A percentile compares a stretch with the other conserved stretches of the same genome.
phyloP scores from a whole-genome alignment of 1,140 invertebrate species.

The Penaeus japonicus region DNA sequence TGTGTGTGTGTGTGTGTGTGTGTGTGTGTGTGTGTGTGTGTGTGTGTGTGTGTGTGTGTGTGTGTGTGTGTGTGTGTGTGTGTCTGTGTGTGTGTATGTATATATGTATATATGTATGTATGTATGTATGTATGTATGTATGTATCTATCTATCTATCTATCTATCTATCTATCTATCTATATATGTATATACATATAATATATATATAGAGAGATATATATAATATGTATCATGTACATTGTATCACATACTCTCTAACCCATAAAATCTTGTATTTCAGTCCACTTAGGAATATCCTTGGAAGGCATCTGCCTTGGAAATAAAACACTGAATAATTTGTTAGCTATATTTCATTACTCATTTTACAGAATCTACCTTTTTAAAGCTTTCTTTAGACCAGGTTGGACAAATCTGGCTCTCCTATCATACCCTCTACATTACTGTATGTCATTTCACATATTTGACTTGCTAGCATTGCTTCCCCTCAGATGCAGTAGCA shows the following conservation, averaged over 20 bases:
- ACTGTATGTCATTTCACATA: background rate
- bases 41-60: background rate
- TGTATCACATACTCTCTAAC: no score
- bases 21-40: background rate
- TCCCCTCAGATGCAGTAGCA: background rate
- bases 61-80: background rate
- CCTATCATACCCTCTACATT: constrained; percentile 17
- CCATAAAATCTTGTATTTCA: background rate
- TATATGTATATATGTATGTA: background rate
- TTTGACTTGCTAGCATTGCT: background rate
- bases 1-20: no score
- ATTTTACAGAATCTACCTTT: constrained; percentile 51
- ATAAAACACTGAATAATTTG: constrained; percentile 14
- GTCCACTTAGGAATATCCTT: background rate
- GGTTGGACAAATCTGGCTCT: constrained; percentile 32
- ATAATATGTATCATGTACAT: no score
- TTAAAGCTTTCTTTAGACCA: constrained; percentile 45
- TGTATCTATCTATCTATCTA: background rate
- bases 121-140: background rate
- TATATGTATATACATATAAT: background rate
- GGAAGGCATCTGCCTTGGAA: background rate
- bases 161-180: background rate
- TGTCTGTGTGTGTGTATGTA: background rate
- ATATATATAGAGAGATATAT: background rate
- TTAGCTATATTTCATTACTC: constrained; percentile 54